These are phyloP conservation scores for Masnerella sp. DNA, from an alignment of 2,888 invertebrate genomes.

Conservation along the genomic window DNA sequence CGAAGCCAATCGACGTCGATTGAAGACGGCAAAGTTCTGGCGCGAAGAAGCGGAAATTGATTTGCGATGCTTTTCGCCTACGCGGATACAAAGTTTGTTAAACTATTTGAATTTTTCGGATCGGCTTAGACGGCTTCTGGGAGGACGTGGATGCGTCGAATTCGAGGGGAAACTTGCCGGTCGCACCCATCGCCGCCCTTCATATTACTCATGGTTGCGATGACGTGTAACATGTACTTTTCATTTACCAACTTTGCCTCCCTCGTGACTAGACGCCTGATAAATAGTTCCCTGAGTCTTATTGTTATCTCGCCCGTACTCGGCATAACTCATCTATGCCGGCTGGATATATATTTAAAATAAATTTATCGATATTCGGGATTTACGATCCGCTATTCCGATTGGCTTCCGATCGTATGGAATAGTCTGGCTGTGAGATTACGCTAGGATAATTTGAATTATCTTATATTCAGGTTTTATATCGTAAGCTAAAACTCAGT, in stretches of 20 bases:
- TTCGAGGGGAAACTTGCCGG: constrained; percentile 42
- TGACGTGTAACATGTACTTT: constrained; percentile 61
- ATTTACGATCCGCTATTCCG: constrained; percentile 8
- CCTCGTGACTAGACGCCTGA: constrained; percentile 57
- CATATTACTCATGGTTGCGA: constrained; percentile 59
- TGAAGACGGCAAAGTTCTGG: constrained; percentile 1
- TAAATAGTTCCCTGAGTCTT: constrained; percentile 55
- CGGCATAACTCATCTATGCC: constrained; percentile 27
- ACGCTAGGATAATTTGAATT: too few species aligned
- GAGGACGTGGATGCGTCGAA: constrained; percentile 11
- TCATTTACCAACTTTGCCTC: constrained; percentile 59
- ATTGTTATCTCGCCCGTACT: constrained; percentile 40
- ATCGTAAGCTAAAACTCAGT: too few species aligned
- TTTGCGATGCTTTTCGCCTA: constrained; percentile 10
- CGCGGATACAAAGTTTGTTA: constrained; percentile 9
- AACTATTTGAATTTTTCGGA: constrained; percentile 30
- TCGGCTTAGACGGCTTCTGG: constrained; percentile 4
- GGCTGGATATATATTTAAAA: constrained; percentile 19
- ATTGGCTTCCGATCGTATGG: not conserved
- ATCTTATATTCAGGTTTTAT: too few species aligned
- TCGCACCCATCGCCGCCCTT: constrained; percentile 53
- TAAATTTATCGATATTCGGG: constrained; percentile 20
- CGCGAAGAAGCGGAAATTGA: constrained; percentile 21
- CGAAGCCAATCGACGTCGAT: constrained; percentile 14
- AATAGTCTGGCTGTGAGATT: too few species aligned